Base-by-base conservation (phyloP, 1,140 invertebrate genomes). In the Doryteuthis pealeii region DNA sequence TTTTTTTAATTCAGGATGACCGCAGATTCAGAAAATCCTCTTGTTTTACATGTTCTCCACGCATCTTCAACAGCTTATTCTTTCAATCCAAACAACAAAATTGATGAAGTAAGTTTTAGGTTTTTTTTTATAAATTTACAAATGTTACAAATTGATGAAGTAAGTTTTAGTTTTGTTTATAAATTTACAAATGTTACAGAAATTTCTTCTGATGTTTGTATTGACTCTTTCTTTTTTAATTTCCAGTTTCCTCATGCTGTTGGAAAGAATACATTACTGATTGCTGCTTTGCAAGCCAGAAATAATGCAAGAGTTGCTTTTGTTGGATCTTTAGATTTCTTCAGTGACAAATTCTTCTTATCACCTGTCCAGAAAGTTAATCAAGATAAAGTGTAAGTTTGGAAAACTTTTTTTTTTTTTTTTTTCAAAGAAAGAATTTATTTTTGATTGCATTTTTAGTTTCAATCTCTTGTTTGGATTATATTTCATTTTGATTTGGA, bases 301-400 rank as follows among this genome's bases (percentile, higher is more conserved):
- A 99, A 99, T 87, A 99, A 99, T 90, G 98, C 98, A 3, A 90
- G 98, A 79, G 96, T 99, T 76, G 91, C 99, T 0, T 96, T 99
- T 87, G 96, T 96, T 81, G 98, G 98, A 0, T 99, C 98, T 0
- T 84, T 99, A 8, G 95, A 94, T 76, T 97, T 99, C 89, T 99
- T 99, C 89, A 97, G 96, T 74, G 96, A 99, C 90, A 94, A 97
- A 86, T 97, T 95, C 71, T 96, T 98, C 82, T 93, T 91, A 77
- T 93, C 93, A 54, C 84, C 92, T 54, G 92, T 97, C 49, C 91
- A 95, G 83, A 94, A 94, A 88, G 91, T 91, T 15, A 77, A 91
- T 91, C 91, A 89, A 85, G 89, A 88, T 26, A 83, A 87, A 68
- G 85, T 83, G 89, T 89, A 87, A 83, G 75, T 75, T 49, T 49